phyloP scores from a whole-genome alignment of 2,113 vertebrate genomes.

The Atherinomorus stipes region DNA sequence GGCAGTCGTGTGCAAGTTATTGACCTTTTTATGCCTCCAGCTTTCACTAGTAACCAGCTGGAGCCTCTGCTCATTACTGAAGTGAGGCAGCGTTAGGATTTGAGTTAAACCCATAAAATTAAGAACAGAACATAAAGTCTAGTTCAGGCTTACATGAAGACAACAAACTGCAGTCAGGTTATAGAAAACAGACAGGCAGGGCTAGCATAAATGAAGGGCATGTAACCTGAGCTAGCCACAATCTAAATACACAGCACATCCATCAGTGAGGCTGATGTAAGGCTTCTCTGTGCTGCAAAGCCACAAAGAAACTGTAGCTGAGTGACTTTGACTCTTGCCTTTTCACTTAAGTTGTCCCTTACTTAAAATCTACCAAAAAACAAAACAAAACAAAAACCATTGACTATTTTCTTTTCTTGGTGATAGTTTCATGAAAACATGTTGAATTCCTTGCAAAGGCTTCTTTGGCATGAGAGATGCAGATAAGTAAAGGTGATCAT shows the following conservation, averaged over 20 bases:
- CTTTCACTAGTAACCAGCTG: neutral
- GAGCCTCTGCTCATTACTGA: neutral
- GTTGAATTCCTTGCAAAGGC: neutral
- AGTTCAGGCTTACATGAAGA: neutral
- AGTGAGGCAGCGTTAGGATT: neutral
- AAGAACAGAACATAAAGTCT: constrained; percentile 3
- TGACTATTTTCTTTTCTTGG: neutral
- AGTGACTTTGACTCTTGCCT: constrained; percentile 45
- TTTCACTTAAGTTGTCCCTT: constrained; percentile 19
- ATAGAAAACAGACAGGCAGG: constrained; percentile 2
- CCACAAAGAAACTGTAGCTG: constrained; percentile 39
- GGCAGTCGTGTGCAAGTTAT: constrained; percentile 1
- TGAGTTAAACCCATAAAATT: neutral
- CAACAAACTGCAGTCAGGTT: constrained; percentile 23
- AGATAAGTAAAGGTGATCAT: no score
- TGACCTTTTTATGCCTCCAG: neutral
- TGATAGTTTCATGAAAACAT: neutral
- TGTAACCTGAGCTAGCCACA: constrained; percentile 41
- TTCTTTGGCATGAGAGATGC: no score
- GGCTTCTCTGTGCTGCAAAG: constrained; percentile 31
- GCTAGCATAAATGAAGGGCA: constrained; percentile 40
- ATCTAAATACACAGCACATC: constrained; percentile 59
- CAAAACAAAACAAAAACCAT: constrained; percentile 12
- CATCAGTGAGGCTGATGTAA: constrained; percentile 40
- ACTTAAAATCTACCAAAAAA: neutral